Evolutionary conservation across 2,797 vertebrate species (phyloP), one percentile per base, ranked within the genome.

Genomic region (Smutsia temminckii): DNA sequence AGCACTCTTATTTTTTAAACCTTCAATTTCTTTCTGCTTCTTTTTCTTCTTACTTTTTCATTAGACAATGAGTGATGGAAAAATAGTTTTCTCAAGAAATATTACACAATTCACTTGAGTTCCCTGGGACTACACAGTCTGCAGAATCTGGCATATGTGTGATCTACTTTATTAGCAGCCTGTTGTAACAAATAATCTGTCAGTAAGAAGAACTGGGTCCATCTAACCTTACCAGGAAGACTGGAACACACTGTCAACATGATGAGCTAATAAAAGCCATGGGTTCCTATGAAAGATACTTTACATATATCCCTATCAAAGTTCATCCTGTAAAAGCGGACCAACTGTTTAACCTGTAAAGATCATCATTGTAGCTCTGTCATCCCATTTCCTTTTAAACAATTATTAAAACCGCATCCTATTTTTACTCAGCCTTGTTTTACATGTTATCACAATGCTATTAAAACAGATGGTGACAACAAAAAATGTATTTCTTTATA

Each of bases 401-500:
- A 63, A 34, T 59, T 74, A 37, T 57, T 64, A 59, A 89, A 64
- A 40, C 1, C 5, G 71, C 63, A 57, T 21, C 13, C 93, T 68
- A 29, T 49, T 80, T 74, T 57, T 29, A 51, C 11, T 84, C 34
- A 40, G 10, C 20, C 10, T 71, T 59, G 2, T 75, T 86, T 74
- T 61, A 71, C 6, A 55, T 27, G 27, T 68, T 66, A 68, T 57
- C 68, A 88, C 16, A 61, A 80, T 40, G 23, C 11, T 83, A 66
- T 23, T 77, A 75, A 83, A 92, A 79, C 14, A 80, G 7, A 63
- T 12, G 29, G 37, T 5, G 8, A 29, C 32, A 91, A 55, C 4
- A 79, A 29, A 85, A 89, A 85, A 64, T n/a, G 23, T 59, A 23
- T 63, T 61, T 83, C 80, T 79, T 92, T 32, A 68, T 69, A 72